A percentile compares a stretch with the other conserved stretches of the same genome.
Conservation (phyloP, 2,113 vertebrate species). For the Glaucidium brasilianum region DNA sequence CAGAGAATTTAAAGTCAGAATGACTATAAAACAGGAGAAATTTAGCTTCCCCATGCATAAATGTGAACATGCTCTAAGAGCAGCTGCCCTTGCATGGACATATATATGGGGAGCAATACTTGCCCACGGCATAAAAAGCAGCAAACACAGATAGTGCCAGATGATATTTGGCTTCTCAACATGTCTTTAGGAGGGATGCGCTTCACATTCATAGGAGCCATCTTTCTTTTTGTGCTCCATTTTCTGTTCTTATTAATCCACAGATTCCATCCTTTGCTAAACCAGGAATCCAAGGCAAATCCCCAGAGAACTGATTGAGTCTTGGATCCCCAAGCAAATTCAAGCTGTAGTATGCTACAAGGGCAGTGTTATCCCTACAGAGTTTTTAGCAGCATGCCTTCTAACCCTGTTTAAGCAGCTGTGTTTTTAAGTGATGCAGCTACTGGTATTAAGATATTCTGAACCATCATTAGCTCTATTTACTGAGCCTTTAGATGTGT, state of each 20-base stretch:
- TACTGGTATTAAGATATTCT: conserved; percentile 37
- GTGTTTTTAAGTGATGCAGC: background rate
- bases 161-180: background rate
- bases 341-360: background rate
- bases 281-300: background rate
- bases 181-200: background rate
- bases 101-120: no score
- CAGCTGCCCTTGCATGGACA: background rate
- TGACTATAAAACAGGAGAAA: background rate
- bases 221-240: background rate
- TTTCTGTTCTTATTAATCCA: background rate
- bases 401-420: background rate
- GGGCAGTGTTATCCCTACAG: background rate
- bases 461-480: conserved; percentile 54
- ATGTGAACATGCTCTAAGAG: background rate
- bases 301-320: background rate
- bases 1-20: background rate
- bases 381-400: background rate
- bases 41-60: background rate
- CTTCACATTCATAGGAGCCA: background rate
- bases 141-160: background rate
- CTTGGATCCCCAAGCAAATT: background rate
- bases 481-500: conserved; percentile 51
- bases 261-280: background rate
- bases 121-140: background rate